Evolutionary conservation across 1,140 invertebrate genomes (phyloP).

Genomic region (Sycophila sp.): DNA sequence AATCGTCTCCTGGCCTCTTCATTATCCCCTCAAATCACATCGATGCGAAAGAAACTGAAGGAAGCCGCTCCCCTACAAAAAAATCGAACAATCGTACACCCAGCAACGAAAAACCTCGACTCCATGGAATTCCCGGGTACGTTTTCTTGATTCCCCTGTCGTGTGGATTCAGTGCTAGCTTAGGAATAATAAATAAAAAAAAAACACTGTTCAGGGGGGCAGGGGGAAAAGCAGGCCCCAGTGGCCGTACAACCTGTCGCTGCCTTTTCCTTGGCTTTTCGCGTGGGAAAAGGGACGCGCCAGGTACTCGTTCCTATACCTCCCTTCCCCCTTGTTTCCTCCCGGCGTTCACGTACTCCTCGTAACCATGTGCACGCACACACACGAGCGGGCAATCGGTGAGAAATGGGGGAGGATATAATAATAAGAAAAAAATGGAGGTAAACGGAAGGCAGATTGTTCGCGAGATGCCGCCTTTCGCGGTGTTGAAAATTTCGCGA

Average conservation of each 20-base stretch:
- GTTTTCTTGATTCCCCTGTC: too few relatives aligned
- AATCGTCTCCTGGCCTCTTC: too few relatives aligned
- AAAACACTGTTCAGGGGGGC: not conserved
- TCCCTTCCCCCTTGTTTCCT: conserved; percentile 10
- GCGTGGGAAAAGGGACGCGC: conserved; percentile 26
- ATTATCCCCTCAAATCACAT: too few relatives aligned
- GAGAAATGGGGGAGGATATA: not conserved
- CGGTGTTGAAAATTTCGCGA: not conserved
- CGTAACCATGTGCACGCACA: too few relatives aligned
- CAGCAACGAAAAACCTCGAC: not conserved
- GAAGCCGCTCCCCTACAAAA: not conserved
- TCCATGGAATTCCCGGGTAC: too few relatives aligned
- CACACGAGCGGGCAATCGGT: not conserved
- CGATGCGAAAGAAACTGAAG: too few relatives aligned
- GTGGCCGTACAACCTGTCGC: conserved; percentile 27
- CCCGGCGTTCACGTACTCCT: not conserved
- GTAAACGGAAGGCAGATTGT: not conserved
- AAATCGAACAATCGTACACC: not conserved
- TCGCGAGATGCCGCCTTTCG: too few relatives aligned
- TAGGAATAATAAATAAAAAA: not conserved
- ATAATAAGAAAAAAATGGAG: not conserved
- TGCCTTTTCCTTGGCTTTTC: conserved; percentile 28
- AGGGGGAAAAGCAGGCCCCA: not conserved
- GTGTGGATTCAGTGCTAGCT: not conserved
- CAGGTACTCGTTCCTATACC: not conserved